phyloP scores from a whole-genome alignment of 2,888 invertebrate species.

The Acanthosoma haemorrhoidale region DNA sequence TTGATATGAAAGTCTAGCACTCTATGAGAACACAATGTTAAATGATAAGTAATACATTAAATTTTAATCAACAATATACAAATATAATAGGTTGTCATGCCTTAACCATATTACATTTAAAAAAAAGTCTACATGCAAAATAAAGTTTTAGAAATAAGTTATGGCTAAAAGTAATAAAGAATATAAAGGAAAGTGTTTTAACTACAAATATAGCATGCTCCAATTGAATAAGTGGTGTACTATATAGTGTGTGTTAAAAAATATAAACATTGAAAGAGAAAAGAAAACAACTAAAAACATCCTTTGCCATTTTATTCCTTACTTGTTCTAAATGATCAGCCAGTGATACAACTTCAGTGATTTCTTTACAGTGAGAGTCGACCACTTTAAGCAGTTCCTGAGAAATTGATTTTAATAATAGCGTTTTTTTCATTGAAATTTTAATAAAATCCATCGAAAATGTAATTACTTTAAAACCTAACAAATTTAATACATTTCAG shows the following conservation, averaged over 20 bases:
- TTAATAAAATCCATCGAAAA: background rate
- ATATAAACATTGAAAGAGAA: background rate
- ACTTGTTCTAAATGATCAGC: constrained; percentile 80
- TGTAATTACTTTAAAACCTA: background rate
- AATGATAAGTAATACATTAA: too few relatives aligned
- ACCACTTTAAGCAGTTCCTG: constrained; percentile 72
- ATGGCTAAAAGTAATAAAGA: too few relatives aligned
- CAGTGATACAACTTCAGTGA: constrained; percentile 66
- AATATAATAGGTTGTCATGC: too few relatives aligned
- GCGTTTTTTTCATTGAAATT: background rate
- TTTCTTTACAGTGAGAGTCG: constrained; percentile 64
- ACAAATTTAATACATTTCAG: background rate
- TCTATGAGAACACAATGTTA: too few relatives aligned
- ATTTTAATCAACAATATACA: too few relatives aligned
- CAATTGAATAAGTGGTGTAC: background rate
- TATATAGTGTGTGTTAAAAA: background rate
- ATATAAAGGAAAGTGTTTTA: background rate
- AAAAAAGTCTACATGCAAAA: too few relatives aligned
- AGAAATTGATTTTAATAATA: constrained; percentile 37
- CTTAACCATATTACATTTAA: too few relatives aligned
- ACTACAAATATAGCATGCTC: constrained; percentile 2
- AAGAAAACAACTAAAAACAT: constrained; percentile 2
- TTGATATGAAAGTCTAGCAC: too few relatives aligned
- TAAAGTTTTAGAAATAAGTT: too few relatives aligned
- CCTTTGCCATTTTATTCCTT: constrained; percentile 49